Conservation (phyloP, 2,888 invertebrate genomes). For the Dasypogon diadema region DNA sequence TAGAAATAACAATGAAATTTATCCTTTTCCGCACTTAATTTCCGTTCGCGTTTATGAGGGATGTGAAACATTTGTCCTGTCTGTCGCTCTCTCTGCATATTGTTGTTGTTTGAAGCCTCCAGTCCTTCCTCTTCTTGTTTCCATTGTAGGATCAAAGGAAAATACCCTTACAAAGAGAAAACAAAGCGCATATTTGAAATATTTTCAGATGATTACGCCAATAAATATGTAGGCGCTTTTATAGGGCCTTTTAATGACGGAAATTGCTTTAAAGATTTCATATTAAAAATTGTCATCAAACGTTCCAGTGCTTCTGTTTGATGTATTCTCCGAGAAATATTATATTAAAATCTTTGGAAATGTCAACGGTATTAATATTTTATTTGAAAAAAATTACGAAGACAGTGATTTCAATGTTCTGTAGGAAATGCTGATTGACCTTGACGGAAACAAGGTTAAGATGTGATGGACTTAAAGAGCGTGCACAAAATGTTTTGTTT, state of each 20-base stretch:
- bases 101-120: background rate
- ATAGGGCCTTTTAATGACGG: background rate
- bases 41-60: conserved; percentile 44
- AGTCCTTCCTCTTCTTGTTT: background rate
- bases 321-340: too few species aligned
- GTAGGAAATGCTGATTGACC: too few species aligned
- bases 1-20: conserved; percentile 53
- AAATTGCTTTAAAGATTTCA: too few species aligned
- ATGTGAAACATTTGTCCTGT: conserved; percentile 26
- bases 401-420: too few species aligned
- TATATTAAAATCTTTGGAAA: too few species aligned
- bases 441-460: too few species aligned
- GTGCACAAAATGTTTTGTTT: too few species aligned
- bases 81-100: conserved; percentile 5
- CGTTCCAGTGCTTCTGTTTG: too few species aligned
- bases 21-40: conserved; percentile 55
- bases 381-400: too few species aligned
- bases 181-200: background rate
- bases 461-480: too few species aligned
- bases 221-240: background rate
- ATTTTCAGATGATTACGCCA: background rate
- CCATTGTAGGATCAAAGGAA: conserved; percentile 7
- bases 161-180: background rate
- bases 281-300: too few species aligned
- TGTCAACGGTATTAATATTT: too few species aligned